These are phyloP conservation scores for Spermophilus dauricus DNA, from an alignment of 2,113 vertebrate genomes.

Conservation along the genomic window DNA sequence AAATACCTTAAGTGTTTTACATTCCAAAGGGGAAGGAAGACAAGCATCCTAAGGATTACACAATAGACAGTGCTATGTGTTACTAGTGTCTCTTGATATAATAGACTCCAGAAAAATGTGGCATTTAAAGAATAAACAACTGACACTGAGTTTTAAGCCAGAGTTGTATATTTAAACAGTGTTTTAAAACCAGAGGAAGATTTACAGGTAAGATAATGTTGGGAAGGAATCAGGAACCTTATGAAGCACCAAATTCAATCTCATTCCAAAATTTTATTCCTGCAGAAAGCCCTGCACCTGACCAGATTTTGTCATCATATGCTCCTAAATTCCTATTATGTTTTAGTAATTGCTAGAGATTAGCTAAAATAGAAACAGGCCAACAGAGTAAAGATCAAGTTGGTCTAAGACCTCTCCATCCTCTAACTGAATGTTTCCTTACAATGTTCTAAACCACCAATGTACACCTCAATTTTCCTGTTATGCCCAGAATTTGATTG, in stretches of 20 bases:
- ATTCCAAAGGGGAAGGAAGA: background rate
- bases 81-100: background rate
- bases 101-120: background rate
- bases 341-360: background rate
- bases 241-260: background rate
- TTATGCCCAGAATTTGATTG: background rate
- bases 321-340: background rate
- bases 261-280: background rate
- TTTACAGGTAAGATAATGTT: background rate
- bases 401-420: background rate
- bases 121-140: background rate
- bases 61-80: background rate
- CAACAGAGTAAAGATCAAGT: background rate
- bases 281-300: background rate
- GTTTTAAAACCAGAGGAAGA: background rate
- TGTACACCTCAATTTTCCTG: background rate
- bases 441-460: background rate
- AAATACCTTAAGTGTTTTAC: background rate
- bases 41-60: background rate
- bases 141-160: background rate
- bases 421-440: background rate
- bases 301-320: background rate
- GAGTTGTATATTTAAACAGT: background rate
- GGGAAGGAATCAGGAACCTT: background rate
- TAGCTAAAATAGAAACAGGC: background rate